Conservation (phyloP, 1,140 invertebrate genomes). For the Drosophila tsacasi region DNA sequence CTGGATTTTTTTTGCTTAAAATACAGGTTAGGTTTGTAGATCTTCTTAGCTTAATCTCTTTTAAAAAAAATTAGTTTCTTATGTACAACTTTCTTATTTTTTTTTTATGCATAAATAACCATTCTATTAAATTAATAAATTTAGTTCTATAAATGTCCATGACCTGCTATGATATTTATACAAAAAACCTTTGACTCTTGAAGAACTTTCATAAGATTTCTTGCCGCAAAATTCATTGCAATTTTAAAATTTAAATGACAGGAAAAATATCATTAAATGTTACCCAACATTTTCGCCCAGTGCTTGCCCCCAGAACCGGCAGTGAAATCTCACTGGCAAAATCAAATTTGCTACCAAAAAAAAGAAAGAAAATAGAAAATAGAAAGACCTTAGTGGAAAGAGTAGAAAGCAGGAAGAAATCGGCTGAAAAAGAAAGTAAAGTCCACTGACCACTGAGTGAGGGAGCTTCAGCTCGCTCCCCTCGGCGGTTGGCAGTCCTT, state of each 20-base stretch:
- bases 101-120: no score
- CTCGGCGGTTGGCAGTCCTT: background rate
- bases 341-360: conserved; percentile 28
- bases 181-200: background rate
- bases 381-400: background rate
- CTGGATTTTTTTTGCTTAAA: background rate
- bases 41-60: background rate
- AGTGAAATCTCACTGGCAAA: conserved; percentile 10
- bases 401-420: conserved; percentile 10
- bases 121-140: background rate
- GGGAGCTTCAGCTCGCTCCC: conserved; percentile 7
- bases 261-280: background rate
- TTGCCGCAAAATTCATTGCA: background rate
- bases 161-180: background rate
- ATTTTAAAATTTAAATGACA: background rate
- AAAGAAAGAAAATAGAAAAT: background rate
- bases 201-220: background rate
- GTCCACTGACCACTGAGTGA: conserved; percentile 21
- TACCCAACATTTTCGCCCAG: background rate
- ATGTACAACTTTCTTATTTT: background rate
- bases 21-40: background rate
- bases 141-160: background rate
- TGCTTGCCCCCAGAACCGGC: background rate
- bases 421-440: conserved; percentile 13
- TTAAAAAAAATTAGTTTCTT: background rate